A percentile compares a stretch with the other conserved stretches of the same genome.
Evolutionary conservation across 2,113 vertebrate species (phyloP).

Genomic region (Excalfactoria chinensis): DNA sequence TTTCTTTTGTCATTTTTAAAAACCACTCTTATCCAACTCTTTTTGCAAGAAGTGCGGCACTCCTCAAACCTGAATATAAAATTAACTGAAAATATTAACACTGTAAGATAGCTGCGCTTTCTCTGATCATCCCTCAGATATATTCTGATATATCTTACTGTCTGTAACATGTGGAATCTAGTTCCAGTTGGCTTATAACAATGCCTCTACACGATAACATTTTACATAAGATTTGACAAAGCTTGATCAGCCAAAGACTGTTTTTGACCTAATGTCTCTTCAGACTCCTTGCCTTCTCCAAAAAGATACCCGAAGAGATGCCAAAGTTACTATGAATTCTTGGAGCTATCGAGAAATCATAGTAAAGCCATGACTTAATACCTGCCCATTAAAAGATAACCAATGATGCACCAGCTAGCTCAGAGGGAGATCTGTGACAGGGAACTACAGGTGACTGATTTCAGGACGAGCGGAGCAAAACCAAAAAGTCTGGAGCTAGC

Average conservation of each 20-base stretch:
- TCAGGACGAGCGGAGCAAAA: not conserved
- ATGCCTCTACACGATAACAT: conserved; percentile 25
- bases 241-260: conserved; percentile 9
- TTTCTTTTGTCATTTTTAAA: conserved; percentile 56
- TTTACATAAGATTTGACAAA: conserved; percentile 30
- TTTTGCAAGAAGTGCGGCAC: conserved; percentile 49
- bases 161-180: not conserved
- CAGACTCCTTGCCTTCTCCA: conserved; percentile 34
- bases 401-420: not conserved
- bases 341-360: not conserved
- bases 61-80: conserved; percentile 61
- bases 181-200: conserved; percentile 30
- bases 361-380: not conserved
- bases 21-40: conserved; percentile 41
- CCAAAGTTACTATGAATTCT: not conserved
- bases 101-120: conserved; percentile 35
- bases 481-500: not conserved
- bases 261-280: not conserved
- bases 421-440: not conserved
- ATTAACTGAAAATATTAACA: conserved; percentile 54
- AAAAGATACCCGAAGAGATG: conserved; percentile 18
- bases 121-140: conserved; percentile 30
- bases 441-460: not conserved
- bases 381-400: not conserved
- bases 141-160: not conserved